Evolutionary conservation across 2,797 vertebrate genomes (phyloP).

Genomic region (Leucoraja ocellata): DNA sequence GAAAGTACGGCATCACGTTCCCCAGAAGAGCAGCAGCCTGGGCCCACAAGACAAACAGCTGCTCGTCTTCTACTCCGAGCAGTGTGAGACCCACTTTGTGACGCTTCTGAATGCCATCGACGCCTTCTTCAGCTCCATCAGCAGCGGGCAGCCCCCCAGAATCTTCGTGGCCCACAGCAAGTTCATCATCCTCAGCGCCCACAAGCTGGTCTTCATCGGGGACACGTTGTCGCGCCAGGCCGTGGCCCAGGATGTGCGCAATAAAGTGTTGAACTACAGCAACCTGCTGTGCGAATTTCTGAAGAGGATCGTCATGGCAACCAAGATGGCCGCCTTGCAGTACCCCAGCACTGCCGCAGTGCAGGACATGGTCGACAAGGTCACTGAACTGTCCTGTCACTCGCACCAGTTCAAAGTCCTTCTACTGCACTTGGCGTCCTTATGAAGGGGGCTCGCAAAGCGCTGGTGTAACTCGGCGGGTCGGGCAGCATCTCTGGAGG

Average conservation of each 20-base stretch:
- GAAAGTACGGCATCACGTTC: constrained; percentile 60
- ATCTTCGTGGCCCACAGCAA: constrained; percentile 95
- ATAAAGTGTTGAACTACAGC: constrained; percentile 84
- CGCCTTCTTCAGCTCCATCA: constrained; percentile 81
- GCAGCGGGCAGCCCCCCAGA: constrained; percentile 76
- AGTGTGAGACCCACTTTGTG: constrained; percentile 83
- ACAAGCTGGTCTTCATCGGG: constrained; percentile 96
- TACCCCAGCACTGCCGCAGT: constrained; percentile 79
- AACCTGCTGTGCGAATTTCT: constrained; percentile 86
- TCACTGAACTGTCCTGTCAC: constrained; percentile 77
- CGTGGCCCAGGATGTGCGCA: constrained; percentile 67
- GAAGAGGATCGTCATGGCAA: constrained; percentile 80
- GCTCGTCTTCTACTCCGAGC: constrained; percentile 84
- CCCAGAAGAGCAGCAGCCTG: constrained; percentile 46
- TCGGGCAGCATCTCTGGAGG: no score
- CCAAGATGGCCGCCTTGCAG: constrained; percentile 82
- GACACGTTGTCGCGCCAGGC: constrained; percentile 83
- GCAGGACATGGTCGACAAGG: constrained; percentile 90
- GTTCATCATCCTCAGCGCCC: constrained; percentile 89
- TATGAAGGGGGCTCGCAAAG: constrained; percentile 48
- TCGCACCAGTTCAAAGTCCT: constrained; percentile 83
- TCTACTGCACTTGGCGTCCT: constrained; percentile 72
- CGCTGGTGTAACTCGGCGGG: no score
- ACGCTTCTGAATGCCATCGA: constrained; percentile 86
- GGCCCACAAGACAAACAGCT: constrained; percentile 71